Conservation (phyloP, 2,113 vertebrate species). For the Trogon melanurus region DNA sequence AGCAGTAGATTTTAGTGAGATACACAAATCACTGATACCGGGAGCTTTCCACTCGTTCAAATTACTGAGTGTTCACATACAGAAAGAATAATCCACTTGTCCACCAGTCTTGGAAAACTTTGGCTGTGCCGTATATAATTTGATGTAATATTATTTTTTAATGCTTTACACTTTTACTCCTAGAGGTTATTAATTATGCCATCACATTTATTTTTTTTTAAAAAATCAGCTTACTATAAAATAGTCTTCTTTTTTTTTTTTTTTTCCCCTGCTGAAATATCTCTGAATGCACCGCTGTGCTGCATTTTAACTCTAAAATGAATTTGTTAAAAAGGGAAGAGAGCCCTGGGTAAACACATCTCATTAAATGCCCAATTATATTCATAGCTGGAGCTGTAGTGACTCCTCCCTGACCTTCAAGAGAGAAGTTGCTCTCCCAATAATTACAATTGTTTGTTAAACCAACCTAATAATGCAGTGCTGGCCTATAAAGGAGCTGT, state of each 20-base stretch:
- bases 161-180: neutral
- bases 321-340: neutral
- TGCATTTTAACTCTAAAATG: slow-evolving; percentile 3
- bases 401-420: neutral
- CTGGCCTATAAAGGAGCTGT: neutral
- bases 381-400: neutral
- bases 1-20: neutral
- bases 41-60: neutral
- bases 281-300: neutral
- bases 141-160: neutral
- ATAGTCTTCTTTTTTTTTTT: neutral
- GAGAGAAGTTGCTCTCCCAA: neutral
- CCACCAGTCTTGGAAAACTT: neutral
- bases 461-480: neutral
- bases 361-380: slow-evolving; percentile 34
- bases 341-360: neutral
- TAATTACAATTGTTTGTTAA: slow-evolving; percentile 18
- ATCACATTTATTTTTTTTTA: neutral
- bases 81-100: neutral
- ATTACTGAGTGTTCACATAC: neutral
- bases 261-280: neutral
- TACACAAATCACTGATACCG: neutral
- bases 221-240: neutral
- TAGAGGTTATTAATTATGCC: neutral
- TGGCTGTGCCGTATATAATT: neutral